phyloP scores from a whole-genome alignment of 2,113 vertebrate genomes.

The Oenanthe melanoleuca region DNA sequence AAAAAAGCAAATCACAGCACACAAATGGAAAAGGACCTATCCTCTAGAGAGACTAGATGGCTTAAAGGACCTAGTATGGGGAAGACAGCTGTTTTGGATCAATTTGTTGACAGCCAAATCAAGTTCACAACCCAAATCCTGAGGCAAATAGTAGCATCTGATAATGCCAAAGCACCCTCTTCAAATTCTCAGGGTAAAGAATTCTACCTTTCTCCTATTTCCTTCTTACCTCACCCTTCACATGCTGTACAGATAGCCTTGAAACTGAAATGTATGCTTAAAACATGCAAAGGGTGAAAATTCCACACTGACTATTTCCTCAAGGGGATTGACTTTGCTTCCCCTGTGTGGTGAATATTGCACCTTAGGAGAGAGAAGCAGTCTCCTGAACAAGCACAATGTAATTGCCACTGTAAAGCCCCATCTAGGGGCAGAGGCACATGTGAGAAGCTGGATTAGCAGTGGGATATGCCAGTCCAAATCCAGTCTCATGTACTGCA shows the following conservation, averaged over 20 bases:
- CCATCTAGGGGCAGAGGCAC: neutral
- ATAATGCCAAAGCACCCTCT: neutral
- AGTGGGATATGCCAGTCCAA: neutral
- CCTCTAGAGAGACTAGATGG: neutral
- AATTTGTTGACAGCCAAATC: neutral
- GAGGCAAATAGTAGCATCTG: neutral
- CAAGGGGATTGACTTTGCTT: neutral
- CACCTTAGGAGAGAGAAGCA: neutral
- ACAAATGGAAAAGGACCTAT: neutral
- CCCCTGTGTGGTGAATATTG: neutral
- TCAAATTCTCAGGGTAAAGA: neutral
- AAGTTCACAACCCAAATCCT: neutral
- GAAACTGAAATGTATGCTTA: neutral
- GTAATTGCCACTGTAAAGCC: neutral
- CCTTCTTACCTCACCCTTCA: neutral
- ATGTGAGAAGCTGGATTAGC: neutral
- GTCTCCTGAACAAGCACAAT: neutral
- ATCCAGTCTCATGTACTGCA: too few species aligned
- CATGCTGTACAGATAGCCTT: rapidly evolving
- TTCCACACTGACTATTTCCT: neutral
- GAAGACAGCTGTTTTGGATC: neutral
- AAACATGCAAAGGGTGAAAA: neutral
- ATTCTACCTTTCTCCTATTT: neutral
- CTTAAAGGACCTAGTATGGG: neutral
- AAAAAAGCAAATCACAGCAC: neutral